Base-by-base conservation (phyloP, 2,888 invertebrate species). In the Monopis laevigella region DNA sequence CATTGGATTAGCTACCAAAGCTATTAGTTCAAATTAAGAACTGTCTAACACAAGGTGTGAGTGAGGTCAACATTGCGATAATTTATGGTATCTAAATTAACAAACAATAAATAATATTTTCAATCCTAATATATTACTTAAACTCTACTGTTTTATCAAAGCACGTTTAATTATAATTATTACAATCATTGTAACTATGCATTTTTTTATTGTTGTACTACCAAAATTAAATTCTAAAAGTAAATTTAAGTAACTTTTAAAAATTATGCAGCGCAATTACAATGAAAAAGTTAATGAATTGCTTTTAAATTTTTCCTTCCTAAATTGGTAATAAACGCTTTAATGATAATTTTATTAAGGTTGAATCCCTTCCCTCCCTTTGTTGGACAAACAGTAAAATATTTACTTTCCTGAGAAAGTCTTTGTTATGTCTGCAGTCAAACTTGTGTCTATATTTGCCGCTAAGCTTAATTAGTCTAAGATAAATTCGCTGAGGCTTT, bases 21-120 rank as follows among this genome's bases (percentile, higher is more conserved):
- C 78, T 78, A 80, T 78, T 80, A 80, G 73, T 77, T 72, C 69
- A 72, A 75, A 80, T 80, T 78, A 80, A 69, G 69, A 73, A 63
- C 67, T 68, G 69, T 63, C 65, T 62, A 58, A 54, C 51, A 50
- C 54, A 53, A 51, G 53, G 54, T 54, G 56, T 56, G 56, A 53
- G 54, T 2, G 36, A 36, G 36, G 19, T 36, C 21, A 16, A 32
- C 32, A 32, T 32, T 32, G 32, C 8, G 32, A 32, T 32, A 14
- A 32, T 32, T 13, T 14, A 11, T 30, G 3, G 8, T 21, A 21
- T 21, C 24, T 7, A 21, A 5, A 21, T 21, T 21, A 21, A 5
- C 6, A 7, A 21, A 21, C 8, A 21, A 5, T 21, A 21, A 21
- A 21, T 7, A 21, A 21, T 7, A 21, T 21, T 8, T 21, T 5